Conservation (phyloP, 2,113 vertebrate species). For the Phasianus colchicus region DNA sequence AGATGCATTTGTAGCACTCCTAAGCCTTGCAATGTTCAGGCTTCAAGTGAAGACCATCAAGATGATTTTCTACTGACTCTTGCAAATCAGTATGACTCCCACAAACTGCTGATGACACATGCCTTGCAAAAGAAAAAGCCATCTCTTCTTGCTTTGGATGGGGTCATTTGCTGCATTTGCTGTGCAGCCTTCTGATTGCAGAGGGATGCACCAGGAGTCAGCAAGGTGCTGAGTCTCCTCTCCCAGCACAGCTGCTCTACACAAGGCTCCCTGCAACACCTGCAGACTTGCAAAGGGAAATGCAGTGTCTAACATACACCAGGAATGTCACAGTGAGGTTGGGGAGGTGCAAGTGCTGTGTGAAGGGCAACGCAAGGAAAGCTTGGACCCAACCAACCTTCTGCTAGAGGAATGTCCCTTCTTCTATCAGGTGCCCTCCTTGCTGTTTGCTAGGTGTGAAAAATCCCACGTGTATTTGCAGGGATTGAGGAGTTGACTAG, state of each 20-base stretch:
- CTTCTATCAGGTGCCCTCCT: neutral
- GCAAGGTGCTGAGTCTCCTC: neutral
- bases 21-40: neutral
- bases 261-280: neutral
- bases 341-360: neutral
- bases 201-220: fast-evolving
- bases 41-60: neutral
- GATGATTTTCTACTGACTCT: neutral
- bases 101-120: neutral
- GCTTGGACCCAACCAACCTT: neutral
- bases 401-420: fast-evolving
- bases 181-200: fast-evolving
- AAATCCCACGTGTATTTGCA: neutral
- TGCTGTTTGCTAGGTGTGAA: neutral
- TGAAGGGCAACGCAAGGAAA: neutral
- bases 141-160: neutral
- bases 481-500: neutral
- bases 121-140: neutral
- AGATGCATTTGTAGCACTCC: neutral
- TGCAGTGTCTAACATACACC: fast-evolving
- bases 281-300: neutral
- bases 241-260: neutral
- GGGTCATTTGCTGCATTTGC: neutral
- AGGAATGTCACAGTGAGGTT: neutral
- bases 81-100: neutral